phyloP scores from a whole-genome alignment of 2,113 vertebrate genomes.

The Otis tarda region DNA sequence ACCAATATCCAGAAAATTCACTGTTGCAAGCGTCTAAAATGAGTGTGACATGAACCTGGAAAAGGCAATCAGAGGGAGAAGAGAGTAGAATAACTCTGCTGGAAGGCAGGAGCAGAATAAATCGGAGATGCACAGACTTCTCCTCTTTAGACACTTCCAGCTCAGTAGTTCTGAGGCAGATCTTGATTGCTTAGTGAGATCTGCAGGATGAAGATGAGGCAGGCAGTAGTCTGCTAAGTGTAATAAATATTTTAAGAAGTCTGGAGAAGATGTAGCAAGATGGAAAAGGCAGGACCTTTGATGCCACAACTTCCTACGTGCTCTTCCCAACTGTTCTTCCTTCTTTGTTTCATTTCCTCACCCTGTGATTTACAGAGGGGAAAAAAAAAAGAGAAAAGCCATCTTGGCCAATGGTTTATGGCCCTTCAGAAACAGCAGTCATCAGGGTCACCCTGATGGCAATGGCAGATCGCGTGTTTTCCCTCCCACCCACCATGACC shows the following conservation, averaged over 20 bases:
- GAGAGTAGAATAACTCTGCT: not conserved
- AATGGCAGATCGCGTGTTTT: not conserved
- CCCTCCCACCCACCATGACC: fast-evolving
- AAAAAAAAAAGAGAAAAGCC: not conserved
- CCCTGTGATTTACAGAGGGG: not conserved
- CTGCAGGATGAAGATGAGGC: not conserved
- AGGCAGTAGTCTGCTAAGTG: not conserved
- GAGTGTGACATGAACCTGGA: not conserved
- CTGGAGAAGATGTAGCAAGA: not conserved
- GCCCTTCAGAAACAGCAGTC: not conserved
- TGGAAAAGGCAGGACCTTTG: not conserved
- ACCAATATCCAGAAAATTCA: not conserved
- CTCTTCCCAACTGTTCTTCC: not conserved
- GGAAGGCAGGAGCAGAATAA: not conserved
- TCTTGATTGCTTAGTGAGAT: not conserved
- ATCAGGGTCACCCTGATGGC: not conserved
- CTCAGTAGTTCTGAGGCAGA: not conserved
- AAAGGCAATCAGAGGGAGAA: not conserved
- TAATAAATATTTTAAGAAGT: not conserved
- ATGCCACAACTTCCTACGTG: not conserved
- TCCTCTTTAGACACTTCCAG: not conserved
- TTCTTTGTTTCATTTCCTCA: not conserved
- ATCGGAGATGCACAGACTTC: not conserved
- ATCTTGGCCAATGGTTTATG: not conserved
- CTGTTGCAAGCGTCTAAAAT: not conserved